phyloP scores from a whole-genome alignment of 1,140 invertebrate genomes.

The Pseudomyrmex dendroicus region DNA sequence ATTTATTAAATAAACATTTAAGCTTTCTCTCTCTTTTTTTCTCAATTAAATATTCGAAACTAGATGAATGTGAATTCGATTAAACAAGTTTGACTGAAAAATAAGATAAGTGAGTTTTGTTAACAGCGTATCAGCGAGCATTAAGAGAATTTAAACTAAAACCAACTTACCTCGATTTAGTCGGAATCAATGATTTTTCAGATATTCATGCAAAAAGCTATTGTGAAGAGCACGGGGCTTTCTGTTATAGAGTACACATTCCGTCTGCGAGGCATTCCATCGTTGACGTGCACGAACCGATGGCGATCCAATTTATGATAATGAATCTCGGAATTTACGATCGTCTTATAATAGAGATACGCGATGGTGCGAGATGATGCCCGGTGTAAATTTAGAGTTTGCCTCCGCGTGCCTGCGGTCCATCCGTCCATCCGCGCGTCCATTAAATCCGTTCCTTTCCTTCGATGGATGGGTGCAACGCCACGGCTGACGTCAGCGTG shows the following conservation, averaged over 20 bases:
- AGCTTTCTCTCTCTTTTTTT: no score
- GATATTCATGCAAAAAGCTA: constrained; percentile 13
- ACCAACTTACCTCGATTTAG: no score
- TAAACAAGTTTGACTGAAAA: no score
- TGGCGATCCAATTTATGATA: constrained; percentile 82
- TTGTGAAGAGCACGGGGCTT: constrained; percentile 56
- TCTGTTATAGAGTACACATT: constrained; percentile 62
- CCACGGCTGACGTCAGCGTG: constrained; percentile 74
- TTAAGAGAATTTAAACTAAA: constrained; percentile 4
- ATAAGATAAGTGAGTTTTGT: background rate
- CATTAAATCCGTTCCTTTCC: constrained; percentile 70
- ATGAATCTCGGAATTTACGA: constrained; percentile 80
- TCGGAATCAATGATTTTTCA: constrained; percentile 49
- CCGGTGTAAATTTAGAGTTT: constrained; percentile 80
- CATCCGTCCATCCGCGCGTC: constrained; percentile 75
- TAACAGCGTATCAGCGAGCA: constrained; percentile 17
- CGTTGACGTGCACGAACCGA: constrained; percentile 74
- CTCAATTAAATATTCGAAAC: no score
- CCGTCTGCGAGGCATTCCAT: constrained; percentile 70
- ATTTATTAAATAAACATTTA: no score
- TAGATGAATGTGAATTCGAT: no score
- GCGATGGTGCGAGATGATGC: constrained; percentile 66
- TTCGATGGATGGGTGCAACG: constrained; percentile 77
- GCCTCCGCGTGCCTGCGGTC: constrained; percentile 72
- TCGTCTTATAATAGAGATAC: constrained; percentile 81